Conservation (phyloP, 1,140 invertebrate genomes). For the Ostrea denselamellosa region DNA sequence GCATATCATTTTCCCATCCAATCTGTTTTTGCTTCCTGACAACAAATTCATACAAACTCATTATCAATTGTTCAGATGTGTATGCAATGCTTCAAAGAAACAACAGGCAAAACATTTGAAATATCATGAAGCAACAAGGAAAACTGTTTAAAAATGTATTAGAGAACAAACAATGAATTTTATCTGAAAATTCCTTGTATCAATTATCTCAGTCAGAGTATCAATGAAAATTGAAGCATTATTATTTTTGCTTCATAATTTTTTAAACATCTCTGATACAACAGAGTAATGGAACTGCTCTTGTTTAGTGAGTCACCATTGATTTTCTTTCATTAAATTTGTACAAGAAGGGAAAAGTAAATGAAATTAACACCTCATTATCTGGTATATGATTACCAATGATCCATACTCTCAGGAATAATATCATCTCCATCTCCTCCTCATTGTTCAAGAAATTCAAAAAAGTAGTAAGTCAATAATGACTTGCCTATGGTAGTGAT, state of each 20-base stretch:
- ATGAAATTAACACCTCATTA: constrained; percentile 38
- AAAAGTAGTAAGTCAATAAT: constrained; percentile 26
- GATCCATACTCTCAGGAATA: constrained; percentile 29
- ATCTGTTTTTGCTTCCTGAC: neutral
- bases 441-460: constrained; percentile 25
- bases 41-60: neutral
- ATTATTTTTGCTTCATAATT: neutral
- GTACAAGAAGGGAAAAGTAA: constrained; percentile 11
- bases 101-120: neutral
- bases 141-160: neutral
- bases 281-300: neutral
- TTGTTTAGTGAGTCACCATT: neutral
- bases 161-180: neutral
- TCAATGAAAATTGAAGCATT: neutral
- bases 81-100: neutral
- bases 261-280: neutral
- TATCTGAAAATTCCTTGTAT: neutral
- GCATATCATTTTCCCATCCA: constrained; percentile 12
- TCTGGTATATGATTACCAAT: neutral
- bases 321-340: constrained; percentile 7
- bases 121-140: neutral
- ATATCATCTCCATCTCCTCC: constrained; percentile 23
- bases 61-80: constrained; percentile 2
- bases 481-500: neutral
- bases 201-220: too few species aligned